phyloP scores from a whole-genome alignment of 2,797 vertebrate species.

The Rhynchonycteris naso region DNA sequence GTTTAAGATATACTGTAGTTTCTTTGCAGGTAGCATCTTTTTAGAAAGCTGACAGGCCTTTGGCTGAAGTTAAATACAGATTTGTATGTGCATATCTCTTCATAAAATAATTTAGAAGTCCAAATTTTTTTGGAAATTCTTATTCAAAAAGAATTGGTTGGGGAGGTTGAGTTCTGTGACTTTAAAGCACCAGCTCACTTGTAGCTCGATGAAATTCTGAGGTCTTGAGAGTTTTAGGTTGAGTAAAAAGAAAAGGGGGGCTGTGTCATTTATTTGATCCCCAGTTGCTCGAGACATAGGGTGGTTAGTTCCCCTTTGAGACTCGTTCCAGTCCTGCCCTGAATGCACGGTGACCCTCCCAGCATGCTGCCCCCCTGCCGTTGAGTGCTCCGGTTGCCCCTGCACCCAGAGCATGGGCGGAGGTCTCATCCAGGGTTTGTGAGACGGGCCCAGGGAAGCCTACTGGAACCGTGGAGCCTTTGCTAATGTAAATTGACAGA shows the following conservation, averaged over 20 bases:
- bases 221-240: neutral
- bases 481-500: too few relatives aligned
- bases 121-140: neutral
- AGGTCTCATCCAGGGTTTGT: too few relatives aligned
- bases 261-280: neutral
- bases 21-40: neutral
- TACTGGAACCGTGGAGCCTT: neutral
- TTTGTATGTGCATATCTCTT: neutral
- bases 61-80: neutral
- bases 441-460: neutral
- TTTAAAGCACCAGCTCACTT: neutral
- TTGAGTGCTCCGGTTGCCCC: neutral
- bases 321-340: neutral
- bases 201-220: neutral
- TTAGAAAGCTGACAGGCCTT: neutral
- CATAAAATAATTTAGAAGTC: neutral
- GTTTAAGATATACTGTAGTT: neutral
- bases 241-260: neutral
- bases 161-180: neutral
- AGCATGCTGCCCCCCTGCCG: neutral
- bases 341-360: rapidly evolving
- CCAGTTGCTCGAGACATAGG: neutral
- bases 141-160: neutral
- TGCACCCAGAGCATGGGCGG: rapidly evolving
- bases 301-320: neutral